A percentile compares a stretch with the other conserved stretches of the same genome.
phyloP scores from a whole-genome alignment of 2,113 vertebrate species.

The Nipponia nippon region DNA sequence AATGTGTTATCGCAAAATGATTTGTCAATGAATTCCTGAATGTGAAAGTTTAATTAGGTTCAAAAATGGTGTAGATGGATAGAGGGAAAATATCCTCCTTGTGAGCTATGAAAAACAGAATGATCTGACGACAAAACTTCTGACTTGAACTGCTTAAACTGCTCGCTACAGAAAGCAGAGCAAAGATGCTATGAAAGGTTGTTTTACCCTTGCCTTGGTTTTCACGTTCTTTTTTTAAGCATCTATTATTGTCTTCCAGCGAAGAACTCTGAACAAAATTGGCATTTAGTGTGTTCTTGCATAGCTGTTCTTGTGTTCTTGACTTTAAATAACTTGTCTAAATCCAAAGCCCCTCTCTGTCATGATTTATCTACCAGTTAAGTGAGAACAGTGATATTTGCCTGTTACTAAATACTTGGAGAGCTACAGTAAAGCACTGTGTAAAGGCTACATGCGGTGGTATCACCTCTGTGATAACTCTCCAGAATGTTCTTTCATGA shows the following conservation, averaged over 20 bases:
- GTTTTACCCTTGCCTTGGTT: background rate
- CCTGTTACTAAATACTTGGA: background rate
- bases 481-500: background rate
- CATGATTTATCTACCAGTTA: background rate
- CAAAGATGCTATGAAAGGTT: background rate
- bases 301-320: background rate
- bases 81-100: background rate
- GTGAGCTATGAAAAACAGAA: background rate
- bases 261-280: background rate
- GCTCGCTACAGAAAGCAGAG: background rate
- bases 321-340: background rate
- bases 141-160: background rate
- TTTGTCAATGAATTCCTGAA: background rate
- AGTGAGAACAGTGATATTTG: background rate
- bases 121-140: background rate
- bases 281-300: background rate
- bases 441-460: background rate
- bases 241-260: background rate
- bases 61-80: background rate
- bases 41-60: background rate
- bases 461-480: background rate
- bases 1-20: background rate
- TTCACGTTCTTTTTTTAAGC: background rate
- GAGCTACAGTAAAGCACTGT: background rate
- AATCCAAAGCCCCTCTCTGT: background rate